A percentile compares a stretch with the other conserved stretches of the same genome.
Conservation (phyloP, 2,113 vertebrate species). For the Erythrolamprus reginae region DNA sequence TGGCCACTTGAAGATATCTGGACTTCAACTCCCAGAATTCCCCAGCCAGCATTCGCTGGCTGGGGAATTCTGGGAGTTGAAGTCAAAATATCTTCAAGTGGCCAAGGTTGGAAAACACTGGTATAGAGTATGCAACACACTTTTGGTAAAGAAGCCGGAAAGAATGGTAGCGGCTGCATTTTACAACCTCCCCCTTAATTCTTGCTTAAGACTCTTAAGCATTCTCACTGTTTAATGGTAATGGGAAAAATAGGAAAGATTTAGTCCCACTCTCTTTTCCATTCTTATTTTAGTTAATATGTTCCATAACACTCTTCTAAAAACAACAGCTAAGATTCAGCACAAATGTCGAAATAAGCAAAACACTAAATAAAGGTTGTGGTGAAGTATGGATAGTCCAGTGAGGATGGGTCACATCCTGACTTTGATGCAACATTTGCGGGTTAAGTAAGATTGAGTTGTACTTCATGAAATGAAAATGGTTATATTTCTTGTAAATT, state of each 20-base stretch:
- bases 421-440: background rate
- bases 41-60: too few relatives aligned
- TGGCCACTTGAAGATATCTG: too few relatives aligned
- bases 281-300: background rate
- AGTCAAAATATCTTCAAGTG: too few relatives aligned
- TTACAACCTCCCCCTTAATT: background rate
- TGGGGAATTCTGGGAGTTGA: too few relatives aligned
- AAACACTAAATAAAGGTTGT: background rate
- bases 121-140: background rate
- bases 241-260: background rate
- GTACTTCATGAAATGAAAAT: background rate
- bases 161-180: background rate
- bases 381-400: background rate
- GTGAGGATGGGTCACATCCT: background rate
- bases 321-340: background rate
- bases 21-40: too few relatives aligned
- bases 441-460: background rate
- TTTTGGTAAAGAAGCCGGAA: background rate
- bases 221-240: background rate
- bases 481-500: background rate
- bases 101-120: too few relatives aligned
- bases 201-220: background rate
- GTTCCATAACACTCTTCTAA: background rate
- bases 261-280: background rate
- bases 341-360: background rate